Evolutionary conservation across 2,888 invertebrate species (phyloP).

Genomic region (Nematopogon swammerdamellus): DNA sequence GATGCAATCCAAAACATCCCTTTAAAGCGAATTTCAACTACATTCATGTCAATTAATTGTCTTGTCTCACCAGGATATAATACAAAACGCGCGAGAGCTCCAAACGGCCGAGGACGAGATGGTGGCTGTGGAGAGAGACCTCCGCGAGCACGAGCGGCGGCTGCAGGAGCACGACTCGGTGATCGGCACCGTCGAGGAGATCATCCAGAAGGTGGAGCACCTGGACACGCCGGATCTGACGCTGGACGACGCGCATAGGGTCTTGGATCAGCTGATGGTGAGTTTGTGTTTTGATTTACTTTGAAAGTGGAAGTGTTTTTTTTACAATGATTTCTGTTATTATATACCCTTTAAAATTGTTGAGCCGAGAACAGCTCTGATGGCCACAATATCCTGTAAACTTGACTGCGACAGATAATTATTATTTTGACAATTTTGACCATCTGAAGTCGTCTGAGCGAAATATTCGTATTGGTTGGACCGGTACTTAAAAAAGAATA

Average conservation of each 20-base stretch:
- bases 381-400: no score
- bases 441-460: no score
- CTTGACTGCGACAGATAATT: no score
- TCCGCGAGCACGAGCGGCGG: slow-evolving; percentile 63
- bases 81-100: slow-evolving; percentile 76
- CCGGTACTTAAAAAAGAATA: no score
- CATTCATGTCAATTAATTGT: no score
- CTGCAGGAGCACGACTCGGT: slow-evolving; percentile 70
- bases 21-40: no score
- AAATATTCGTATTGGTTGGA: no score
- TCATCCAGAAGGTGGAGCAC: slow-evolving; percentile 64
- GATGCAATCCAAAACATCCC: no score
- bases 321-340: slow-evolving; percentile 46
- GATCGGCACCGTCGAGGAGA: slow-evolving; percentile 62
- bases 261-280: slow-evolving; percentile 40
- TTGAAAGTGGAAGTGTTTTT: neutral
- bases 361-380: no score
- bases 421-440: no score
- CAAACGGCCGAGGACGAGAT: slow-evolving; percentile 76
- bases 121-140: slow-evolving; percentile 76
- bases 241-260: slow-evolving; percentile 35
- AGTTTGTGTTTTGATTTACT: neutral
- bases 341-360: no score
- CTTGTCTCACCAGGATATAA: slow-evolving; percentile 65
- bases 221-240: slow-evolving; percentile 39